Evolutionary conservation across 2,888 invertebrate genomes (phyloP).

Genomic region (Serripes groenlandicus): DNA sequence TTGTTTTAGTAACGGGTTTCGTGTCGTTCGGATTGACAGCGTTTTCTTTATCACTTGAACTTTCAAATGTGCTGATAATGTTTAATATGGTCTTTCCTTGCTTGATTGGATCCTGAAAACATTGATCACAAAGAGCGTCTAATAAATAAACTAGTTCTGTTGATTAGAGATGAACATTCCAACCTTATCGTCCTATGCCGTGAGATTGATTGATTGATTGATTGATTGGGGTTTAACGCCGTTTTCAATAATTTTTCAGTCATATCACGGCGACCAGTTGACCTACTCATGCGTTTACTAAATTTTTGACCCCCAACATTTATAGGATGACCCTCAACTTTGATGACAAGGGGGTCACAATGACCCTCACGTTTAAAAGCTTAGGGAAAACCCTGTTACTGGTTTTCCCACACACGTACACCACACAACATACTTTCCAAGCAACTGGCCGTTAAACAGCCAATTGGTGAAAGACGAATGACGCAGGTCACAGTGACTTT

Average conservation of each 20-base stretch:
- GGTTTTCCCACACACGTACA: not conserved
- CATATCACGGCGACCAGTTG: not conserved
- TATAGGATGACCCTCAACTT: not conserved
- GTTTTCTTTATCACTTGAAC: not conserved
- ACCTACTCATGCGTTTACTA: not conserved
- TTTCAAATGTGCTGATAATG: not conserved
- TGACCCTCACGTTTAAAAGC: not conserved
- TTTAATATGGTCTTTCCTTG: not conserved
- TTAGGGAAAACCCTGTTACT: not conserved
- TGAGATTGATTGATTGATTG: not conserved
- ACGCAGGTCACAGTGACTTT: no score
- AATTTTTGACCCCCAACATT: not conserved
- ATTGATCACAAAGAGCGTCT: not conserved
- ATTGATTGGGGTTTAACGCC: not conserved
- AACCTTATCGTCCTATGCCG: not conserved
- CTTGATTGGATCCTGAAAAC: not conserved
- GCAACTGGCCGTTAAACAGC: not conserved
- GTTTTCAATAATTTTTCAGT: not conserved
- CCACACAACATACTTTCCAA: not conserved
- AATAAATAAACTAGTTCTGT: not conserved
- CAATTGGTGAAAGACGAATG: no score
- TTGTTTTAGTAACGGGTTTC: not conserved
- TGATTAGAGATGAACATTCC: not conserved
- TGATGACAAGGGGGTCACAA: not conserved
- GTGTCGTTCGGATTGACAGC: not conserved